Base-by-base conservation (phyloP, 2,888 invertebrate genomes). In the Chesias legatella region DNA sequence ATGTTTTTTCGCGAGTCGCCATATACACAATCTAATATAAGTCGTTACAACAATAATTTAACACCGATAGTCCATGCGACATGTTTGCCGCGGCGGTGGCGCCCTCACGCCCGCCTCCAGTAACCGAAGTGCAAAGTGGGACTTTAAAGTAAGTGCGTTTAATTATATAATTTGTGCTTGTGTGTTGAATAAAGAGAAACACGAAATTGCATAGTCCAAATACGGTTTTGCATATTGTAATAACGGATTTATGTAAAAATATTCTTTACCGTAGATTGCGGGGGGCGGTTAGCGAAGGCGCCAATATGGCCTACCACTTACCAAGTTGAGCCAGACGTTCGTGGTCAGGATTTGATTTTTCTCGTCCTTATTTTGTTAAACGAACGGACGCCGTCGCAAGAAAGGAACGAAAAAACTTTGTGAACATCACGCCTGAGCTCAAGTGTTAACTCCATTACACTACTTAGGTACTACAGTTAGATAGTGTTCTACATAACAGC, bases 331-430 rank as follows among this genome's bases (percentile, higher is more conserved):
- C 98, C 98, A 98, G 89, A 97, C 95, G 92, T 98, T 98, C 89
- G 97, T 97, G 82, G 97, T 96, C 90, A 98, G 94, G 90, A 98
- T 97, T 93, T 98, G 98, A 91, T 97, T 98, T 93, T 98, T 98
- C 93, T 98, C 98, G 90, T 98, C 98, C 98, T 98, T 85, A 82
- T 83, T 83, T 84, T 78, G 84, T 79, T 67, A 79, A 93, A 88
- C 93, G 91, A 90, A 92, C 88, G 89, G 86, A 82, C 85, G 86
- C 79, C 74, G 78, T 75, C 81, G 84, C 83, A 81, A 84, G 86
- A 89, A 84, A 82, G 80, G 80, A 81, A 84, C 71, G 80, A 83
- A 83, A 86, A 82, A 73, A 76, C 60, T 79, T 68, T 69, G 76
- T 80, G 66, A 81, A 79, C 74, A 81, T 75, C 62, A 70, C 62